Evolutionary conservation across 2,888 invertebrate species (phyloP), one percentile per base, ranked within the genome.

Genomic region (Heteropelma amictum): DNA sequence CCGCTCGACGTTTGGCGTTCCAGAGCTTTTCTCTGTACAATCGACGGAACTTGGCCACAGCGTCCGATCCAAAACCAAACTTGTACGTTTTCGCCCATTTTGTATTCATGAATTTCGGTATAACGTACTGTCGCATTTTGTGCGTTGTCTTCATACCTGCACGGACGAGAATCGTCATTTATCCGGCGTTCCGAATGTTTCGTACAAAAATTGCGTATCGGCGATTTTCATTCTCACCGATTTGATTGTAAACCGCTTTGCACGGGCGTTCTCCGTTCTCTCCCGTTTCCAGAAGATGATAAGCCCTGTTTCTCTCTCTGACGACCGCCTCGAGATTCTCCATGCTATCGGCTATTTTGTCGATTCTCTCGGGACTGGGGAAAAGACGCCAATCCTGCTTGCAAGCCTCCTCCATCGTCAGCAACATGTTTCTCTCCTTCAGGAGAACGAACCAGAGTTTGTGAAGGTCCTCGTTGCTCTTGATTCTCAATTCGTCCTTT

Each of bases 281-380:
- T 0, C 97, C 98, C 4, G 96, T 97, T 91, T 99, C 99, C 61
- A 99, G 90, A 79, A 94, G 87, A 88, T 95, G 94, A 89, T 96
- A 97, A 0, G 99, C 99, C 79, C 92, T 90, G 87, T 99, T 98
- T 77, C 99, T 91, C 90, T 99, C 99, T 65, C 95, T 92, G 0
- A 99, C 93, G 0, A 99, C 97, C 14, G 91, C 90, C 89, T 99
- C 96, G 70, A 99, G 90, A 88, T 98, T 97, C 76, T 93, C 92
- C 99, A 99, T 99, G 14, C 98, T 98, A 81, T 96, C 95, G 86
- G 96, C 93, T 0, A 98, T 96, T 92, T 98, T 98, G 84, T 98
- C 97, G 60, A 97, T 91, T 83, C 98, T 92, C 89, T 99, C 98
- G 1, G 98, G 97, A 89, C 93, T 97, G 1, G 98, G 97, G 88